phyloP scores from a whole-genome alignment of 2,797 vertebrate species.

The Babyrousa celebensis region DNA sequence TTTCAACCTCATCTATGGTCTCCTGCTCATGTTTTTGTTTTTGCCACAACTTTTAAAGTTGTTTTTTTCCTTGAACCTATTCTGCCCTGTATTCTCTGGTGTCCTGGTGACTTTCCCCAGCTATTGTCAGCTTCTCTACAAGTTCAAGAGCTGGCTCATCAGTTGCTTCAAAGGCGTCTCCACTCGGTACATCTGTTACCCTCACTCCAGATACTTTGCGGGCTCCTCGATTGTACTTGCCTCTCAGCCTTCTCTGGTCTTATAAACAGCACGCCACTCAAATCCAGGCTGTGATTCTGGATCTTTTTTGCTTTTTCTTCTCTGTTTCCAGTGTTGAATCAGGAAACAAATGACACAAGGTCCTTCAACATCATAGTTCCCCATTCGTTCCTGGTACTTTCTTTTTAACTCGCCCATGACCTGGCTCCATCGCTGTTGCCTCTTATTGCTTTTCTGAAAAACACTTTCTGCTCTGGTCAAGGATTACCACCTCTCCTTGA shows the following conservation, averaged over 20 bases:
- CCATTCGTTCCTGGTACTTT: background rate
- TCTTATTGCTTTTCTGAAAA: background rate
- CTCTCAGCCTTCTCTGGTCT: background rate
- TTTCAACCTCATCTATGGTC: background rate
- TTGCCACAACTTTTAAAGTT: background rate
- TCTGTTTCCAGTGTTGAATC: background rate
- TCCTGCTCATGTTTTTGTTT: background rate
- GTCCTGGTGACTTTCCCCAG: background rate
- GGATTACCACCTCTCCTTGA: too few species aligned
- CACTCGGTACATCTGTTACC: accelerated
- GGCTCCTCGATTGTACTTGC: background rate
- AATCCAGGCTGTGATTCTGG: background rate
- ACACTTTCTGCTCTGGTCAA: background rate
- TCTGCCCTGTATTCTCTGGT: background rate
- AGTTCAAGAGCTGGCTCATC: background rate
- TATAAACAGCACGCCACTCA: background rate
- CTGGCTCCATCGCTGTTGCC: background rate
- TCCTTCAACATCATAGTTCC: background rate
- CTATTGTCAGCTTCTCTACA: background rate
- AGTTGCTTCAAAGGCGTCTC: background rate
- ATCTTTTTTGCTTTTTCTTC: background rate
- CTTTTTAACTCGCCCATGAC: background rate
- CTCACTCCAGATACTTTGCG: too few species aligned
- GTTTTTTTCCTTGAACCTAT: background rate
- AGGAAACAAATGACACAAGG: background rate